Conservation (phyloP, 2,888 invertebrate genomes). For the Craniophora ligustri region DNA sequence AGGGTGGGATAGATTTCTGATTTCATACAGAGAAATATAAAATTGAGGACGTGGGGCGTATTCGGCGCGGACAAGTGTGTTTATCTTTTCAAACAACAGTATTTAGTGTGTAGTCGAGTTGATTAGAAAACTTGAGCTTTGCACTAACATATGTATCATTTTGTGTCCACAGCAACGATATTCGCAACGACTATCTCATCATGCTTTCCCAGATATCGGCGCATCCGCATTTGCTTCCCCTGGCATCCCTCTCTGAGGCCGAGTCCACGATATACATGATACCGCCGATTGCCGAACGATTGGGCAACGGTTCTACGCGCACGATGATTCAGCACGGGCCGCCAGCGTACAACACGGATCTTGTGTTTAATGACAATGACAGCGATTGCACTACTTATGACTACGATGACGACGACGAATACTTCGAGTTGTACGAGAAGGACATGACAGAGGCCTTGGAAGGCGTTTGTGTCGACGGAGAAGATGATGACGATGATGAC, state of each 20-base stretch:
- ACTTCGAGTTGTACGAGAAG: slow-evolving; percentile 11
- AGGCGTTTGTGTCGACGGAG: not conserved
- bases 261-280: not conserved
- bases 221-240: not conserved
- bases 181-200: slow-evolving; percentile 4
- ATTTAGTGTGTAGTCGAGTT: not conserved
- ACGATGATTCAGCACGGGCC: not conserved
- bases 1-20: no score
- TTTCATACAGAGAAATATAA: no score
- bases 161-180: slow-evolving; percentile 38
- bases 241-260: not conserved
- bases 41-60: no score
- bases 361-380: slow-evolving; percentile 1
- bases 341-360: not conserved
- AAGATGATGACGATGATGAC: not conserved
- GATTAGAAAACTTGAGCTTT: not conserved
- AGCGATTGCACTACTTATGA: slow-evolving; percentile 6
- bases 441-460: not conserved
- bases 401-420: slow-evolving; percentile 20
- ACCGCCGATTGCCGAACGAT: not conserved
- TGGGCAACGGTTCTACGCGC: not conserved
- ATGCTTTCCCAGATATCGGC: slow-evolving; percentile 1
- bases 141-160: slow-evolving; percentile 8
- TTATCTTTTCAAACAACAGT: not conserved
- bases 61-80: no score